These are phyloP conservation scores for Nomada ruficornis DNA, from an alignment of 2,888 invertebrate genomes.

Conservation along the genomic window DNA sequence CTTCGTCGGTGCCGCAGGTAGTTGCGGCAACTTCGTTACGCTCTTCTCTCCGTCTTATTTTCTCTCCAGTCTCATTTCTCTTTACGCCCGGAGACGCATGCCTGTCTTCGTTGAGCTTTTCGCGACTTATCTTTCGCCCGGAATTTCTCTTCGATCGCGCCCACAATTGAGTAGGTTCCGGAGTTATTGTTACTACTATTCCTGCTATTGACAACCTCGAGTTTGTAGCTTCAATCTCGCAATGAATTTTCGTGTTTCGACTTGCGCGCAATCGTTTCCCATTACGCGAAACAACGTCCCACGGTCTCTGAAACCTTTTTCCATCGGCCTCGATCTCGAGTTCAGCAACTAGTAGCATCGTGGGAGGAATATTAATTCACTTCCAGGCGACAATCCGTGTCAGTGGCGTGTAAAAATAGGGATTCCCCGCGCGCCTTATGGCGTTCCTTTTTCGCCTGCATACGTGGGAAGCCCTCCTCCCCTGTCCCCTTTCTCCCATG, in stretches of 20 bases:
- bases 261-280: not conserved
- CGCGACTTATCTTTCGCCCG: not conserved
- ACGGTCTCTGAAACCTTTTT: not conserved
- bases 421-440: slow-evolving; percentile 65
- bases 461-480: slow-evolving; percentile 65
- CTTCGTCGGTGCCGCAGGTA: slow-evolving; percentile 2
- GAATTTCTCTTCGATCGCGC: no score
- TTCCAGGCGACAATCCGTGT: slow-evolving; percentile 31
- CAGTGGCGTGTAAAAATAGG: slow-evolving; percentile 45
- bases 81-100: not conserved
- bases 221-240: no score
- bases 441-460: slow-evolving; percentile 48
- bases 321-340: not conserved
- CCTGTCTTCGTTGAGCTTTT: not conserved
- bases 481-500: not conserved
- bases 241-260: not conserved
- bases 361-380: slow-evolving; percentile 56
- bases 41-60: slow-evolving; percentile 34
- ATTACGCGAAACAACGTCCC: not conserved
- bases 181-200: no score
- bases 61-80: slow-evolving; percentile 30
- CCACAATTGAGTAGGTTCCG: no score
- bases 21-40: slow-evolving; percentile 38
- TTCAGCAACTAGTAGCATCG: slow-evolving; percentile 24
- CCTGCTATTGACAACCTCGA: no score